A percentile compares a stretch with the other conserved stretches of the same genome.
phyloP scores from a whole-genome alignment of 2,888 invertebrate species.

The Colostygia pectinataria region DNA sequence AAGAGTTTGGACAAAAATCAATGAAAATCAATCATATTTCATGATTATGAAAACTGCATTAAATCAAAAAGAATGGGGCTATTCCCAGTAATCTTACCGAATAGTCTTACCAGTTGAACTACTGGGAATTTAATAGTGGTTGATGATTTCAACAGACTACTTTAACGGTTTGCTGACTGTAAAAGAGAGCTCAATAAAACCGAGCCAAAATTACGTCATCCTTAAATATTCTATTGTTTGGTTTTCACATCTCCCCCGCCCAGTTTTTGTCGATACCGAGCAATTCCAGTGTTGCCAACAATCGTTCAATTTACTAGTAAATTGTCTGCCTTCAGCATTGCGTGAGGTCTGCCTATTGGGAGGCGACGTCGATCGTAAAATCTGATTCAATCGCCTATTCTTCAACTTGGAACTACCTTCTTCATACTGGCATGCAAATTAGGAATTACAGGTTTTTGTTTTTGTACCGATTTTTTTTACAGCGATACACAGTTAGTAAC shows the following conservation, averaged over 20 bases:
- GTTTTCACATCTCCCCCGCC: neutral
- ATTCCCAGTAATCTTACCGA: too few species aligned
- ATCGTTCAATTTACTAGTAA: constrained; percentile 18
- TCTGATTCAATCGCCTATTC: constrained; percentile 25
- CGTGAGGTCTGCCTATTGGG: constrained; percentile 25
- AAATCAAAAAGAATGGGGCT: too few species aligned
- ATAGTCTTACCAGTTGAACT: too few species aligned
- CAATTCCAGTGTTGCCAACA: constrained; percentile 15
- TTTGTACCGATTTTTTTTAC: neutral
- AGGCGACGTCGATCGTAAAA: constrained; percentile 23
- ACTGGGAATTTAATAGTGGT: too few species aligned
- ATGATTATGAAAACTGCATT: too few species aligned
- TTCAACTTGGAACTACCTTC: constrained; percentile 7
- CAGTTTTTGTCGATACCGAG: neutral
- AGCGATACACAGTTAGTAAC: neutral
- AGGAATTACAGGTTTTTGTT: constrained; percentile 15
- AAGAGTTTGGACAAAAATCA: too few species aligned
- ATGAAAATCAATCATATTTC: too few species aligned
- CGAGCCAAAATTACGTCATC: too few species aligned
- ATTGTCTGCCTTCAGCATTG: constrained; percentile 17
- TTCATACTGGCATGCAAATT: constrained; percentile 8
- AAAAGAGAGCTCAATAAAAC: too few species aligned
- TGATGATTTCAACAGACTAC: too few species aligned
- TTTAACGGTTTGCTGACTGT: too few species aligned
- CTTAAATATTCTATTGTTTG: constrained; percentile 12